Evolutionary conservation across 2,113 vertebrate genomes (phyloP).

Genomic region (Brachypteracias leptosomus): DNA sequence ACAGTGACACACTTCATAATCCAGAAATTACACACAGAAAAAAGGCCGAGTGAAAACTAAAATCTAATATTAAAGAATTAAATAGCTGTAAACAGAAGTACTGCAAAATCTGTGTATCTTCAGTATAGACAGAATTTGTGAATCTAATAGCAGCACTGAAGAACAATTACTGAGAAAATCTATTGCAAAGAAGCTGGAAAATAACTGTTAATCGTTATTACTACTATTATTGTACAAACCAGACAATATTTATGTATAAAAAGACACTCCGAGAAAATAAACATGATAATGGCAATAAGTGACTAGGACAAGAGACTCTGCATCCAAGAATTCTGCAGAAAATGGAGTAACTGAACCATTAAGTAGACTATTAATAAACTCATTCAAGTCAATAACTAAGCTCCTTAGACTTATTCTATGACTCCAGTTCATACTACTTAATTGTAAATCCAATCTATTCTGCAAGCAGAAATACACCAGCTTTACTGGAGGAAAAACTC

Average conservation of each 20-base stretch:
- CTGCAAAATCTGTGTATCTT: background rate
- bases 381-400: slow-evolving; percentile 46
- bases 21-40: background rate
- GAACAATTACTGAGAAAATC: background rate
- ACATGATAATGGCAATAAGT: background rate
- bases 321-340: background rate
- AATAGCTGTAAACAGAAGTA: background rate
- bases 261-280: background rate
- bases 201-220: background rate
- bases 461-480: background rate
- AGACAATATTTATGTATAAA: background rate
- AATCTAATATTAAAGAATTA: background rate
- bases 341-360: slow-evolving; percentile 14
- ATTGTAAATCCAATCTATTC: background rate
- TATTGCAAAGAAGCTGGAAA: background rate
- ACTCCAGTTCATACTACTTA: slow-evolving; percentile 1
- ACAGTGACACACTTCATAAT: background rate
- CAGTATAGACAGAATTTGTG: background rate
- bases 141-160: background rate
- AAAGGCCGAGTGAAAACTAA: background rate
- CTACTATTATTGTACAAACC: background rate
- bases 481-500: background rate
- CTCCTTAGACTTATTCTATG: slow-evolving; percentile 1
- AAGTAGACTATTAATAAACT: slow-evolving; percentile 22
- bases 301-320: background rate